Conservation (phyloP, 2,888 invertebrate genomes). For the Gerosis bhagava region DNA sequence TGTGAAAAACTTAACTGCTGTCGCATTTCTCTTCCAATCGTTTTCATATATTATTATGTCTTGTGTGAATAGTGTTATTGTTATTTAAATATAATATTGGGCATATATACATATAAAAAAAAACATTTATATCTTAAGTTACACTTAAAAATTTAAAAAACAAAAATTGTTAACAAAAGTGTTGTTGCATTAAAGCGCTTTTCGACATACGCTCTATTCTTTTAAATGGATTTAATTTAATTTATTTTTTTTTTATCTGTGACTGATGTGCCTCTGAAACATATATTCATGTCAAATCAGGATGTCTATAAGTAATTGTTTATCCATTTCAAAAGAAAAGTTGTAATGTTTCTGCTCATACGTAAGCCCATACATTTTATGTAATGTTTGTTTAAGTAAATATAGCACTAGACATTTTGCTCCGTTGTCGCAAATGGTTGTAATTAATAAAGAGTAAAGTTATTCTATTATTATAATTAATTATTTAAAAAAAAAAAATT, state of each 20-base stretch:
- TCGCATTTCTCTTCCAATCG: conserved; percentile 12
- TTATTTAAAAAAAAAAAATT: too few relatives aligned
- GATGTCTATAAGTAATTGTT: conserved; percentile 55
- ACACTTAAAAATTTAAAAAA: neutral
- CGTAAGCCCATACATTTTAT: conserved; percentile 60
- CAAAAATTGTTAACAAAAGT: conserved; percentile 16
- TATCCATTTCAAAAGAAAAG: too few relatives aligned
- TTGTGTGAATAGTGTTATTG: conserved; percentile 24
- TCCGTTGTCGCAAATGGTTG: conserved; percentile 79
- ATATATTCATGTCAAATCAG: conserved; percentile 46
- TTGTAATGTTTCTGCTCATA: conserved; percentile 37
- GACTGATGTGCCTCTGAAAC: conserved; percentile 30
- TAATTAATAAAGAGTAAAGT: conserved; percentile 66
- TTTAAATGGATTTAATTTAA: too few relatives aligned
- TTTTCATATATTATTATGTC: conserved; percentile 8
- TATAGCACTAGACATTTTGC: conserved; percentile 74
- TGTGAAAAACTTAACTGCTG: conserved; percentile 13
- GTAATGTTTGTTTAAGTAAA: conserved; percentile 33
- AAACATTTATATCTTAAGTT: conserved; percentile 1
- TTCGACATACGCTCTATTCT: too few relatives aligned
- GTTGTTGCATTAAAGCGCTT: conserved; percentile 16
- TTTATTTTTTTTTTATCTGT: conserved; percentile 15
- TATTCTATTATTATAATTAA: conserved; percentile 62
- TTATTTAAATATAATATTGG: conserved; percentile 22
- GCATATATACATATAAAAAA: conserved; percentile 12